These are phyloP conservation scores for Probosciger aterrimus DNA, from an alignment of 2,113 vertebrate species.

Conservation along the genomic window DNA sequence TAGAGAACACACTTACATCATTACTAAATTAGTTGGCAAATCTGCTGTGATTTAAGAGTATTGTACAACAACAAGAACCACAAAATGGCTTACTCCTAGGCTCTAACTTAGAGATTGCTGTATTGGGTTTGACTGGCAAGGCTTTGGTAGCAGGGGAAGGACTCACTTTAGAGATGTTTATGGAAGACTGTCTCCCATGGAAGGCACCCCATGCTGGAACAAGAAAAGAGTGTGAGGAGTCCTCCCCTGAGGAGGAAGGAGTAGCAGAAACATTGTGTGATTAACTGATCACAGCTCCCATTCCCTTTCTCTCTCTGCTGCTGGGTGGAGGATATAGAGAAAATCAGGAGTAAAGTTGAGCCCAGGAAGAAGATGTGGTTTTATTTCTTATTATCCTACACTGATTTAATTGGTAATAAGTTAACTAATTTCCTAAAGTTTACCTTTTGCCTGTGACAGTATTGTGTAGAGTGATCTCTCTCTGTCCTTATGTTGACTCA, in stretches of 20 bases:
- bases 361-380: neutral
- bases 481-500: fast-evolving
- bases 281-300: neutral
- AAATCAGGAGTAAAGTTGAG: neutral
- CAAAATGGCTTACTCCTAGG: neutral
- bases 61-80: neutral
- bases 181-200: too few species aligned
- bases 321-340: neutral
- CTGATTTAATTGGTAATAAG: neutral
- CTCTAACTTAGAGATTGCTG: neutral
- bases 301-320: neutral
- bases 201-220: neutral
- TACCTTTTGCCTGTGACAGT: neutral
- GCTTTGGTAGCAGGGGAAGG: neutral
- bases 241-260: neutral
- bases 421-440: neutral
- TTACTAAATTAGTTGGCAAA: neutral
- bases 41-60: neutral
- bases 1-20: neutral
- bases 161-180: neutral
- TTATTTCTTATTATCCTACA: neutral
- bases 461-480: neutral
- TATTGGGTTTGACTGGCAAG: too few species aligned
- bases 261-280: neutral
- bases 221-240: neutral